Base-by-base conservation (phyloP, 2,888 invertebrate species). In the Noctua janthina region DNA sequence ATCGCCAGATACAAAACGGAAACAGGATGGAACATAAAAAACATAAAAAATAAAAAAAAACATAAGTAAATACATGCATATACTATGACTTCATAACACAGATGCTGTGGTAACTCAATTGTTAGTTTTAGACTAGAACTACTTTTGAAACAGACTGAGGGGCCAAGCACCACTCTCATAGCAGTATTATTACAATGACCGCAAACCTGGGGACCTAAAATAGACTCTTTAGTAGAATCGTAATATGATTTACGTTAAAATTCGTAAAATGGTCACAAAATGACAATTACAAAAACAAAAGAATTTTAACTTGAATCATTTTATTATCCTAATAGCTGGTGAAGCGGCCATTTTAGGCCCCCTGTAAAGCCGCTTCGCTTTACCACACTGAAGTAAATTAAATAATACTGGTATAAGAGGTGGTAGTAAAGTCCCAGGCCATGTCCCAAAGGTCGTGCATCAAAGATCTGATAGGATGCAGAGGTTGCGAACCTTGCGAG, bases 111-210 rank as follows among this genome's bases (percentile, higher is more conserved):
- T 90, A 91, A 90, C 89, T 88, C 81, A 81, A 85, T 86, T 83
- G 81, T 88, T 76, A 85, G 79, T 87, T 84, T 81, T 83, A 85
- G 90, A 91, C 91, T 90, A 91, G 89, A 51, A 80, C 86, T 84
- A 87, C 77, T 89, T 76, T 79, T 76, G 74, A 78, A 74, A 83
- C 75, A 79, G 84, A 83, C 85, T 84, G 10, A 43, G 7, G 46
- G 46, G n/a, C n/a, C 8, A n/a, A 46, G n/a, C 7, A 43, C 7
- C 13, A 46, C 46, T 46, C 15, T 46, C 15, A 46, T n/a, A 46
- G 46, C 67, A 43, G 39, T 13, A 23, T 23, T 23, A 43, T 68
- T 46, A 46, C 46, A 68, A 68, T 46, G 6, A 23, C 8, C 15
- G 68, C n/a, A 46, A n/a, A n/a, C 15, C 1, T n/a, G 43, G 67